Base-by-base conservation (phyloP, 2,113 vertebrate species). In the Orycteropus afer region DNA sequence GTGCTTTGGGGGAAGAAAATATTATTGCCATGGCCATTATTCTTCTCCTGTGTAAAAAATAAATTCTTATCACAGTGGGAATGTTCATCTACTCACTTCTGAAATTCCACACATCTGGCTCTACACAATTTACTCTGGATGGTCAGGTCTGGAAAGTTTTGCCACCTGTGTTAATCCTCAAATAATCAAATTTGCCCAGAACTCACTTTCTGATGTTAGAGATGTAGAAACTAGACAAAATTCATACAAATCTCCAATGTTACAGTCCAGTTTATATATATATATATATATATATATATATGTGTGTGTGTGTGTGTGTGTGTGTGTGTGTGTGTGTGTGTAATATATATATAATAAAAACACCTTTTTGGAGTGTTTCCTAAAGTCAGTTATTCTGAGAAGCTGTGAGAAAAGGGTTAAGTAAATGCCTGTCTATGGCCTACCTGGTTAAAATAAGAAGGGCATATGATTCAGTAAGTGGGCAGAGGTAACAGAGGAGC, bases 281-380 rank as follows among this genome's bases (percentile, higher is more conserved):
- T n/a, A n/a, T n/a, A n/a, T n/a, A n/a, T n/a, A n/a, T n/a, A n/a
- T n/a, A n/a, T n/a, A n/a, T n/a, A n/a, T n/a, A n/a, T n/a, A n/a
- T n/a, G n/a, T n/a, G n/a, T n/a, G n/a, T n/a, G n/a, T n/a, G n/a
- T n/a, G n/a, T n/a, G n/a, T n/a, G n/a, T n/a, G n/a, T n/a, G n/a
- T n/a, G n/a, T n/a, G n/a, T n/a, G n/a, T n/a, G n/a, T n/a, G n/a
- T n/a, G n/a, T n/a, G n/a, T n/a, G n/a, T n/a, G n/a, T n/a, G n/a
- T n/a, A n/a, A n/a, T n/a, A n/a, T n/a, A n/a, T n/a, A n/a, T n/a
- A n/a, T n/a, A n/a, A n/a, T n/a, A n/a, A n/a, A n/a, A n/a, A n/a
- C n/a, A n/a, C n/a, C n/a, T n/a, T n/a, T 95, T 89, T 91, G 57
- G 86, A 9, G 18, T 77, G 27, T 95, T 95, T 95, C 57, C 14